Evolutionary conservation across 1,140 invertebrate genomes (phyloP), one percentile per base, ranked within the genome.

Genomic region (Limonius californicus): DNA sequence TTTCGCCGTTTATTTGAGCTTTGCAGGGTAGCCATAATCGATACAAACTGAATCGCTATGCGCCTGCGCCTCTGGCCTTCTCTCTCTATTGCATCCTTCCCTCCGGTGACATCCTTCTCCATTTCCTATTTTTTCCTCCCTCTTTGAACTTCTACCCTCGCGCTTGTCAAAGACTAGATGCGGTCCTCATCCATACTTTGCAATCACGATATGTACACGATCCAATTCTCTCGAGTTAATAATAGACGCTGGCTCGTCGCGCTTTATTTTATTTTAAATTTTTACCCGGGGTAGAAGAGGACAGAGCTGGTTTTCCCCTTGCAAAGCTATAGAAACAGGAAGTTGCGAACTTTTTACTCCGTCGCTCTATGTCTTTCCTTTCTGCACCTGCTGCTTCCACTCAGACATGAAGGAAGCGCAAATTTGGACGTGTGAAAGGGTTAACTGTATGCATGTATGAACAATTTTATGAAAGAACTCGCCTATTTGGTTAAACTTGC

Each of bases 91-190:
- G 2, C n/a, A 12, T 12, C 7, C n/a, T 39, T 12, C 8, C n/a
- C n/a, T 9, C 3, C n/a, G 2, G n/a, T 12, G 2, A 14, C n/a
- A 39, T 39, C 35, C 35, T 39, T 39, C 2, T 39, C 35, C n/a
- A 39, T 39, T 39, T 39, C 35, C 35, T 39, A 39, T 39, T 43
- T 59, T 59, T 59, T 42, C 32, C 18, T 57, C 57, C 57, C 42
- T 32, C 57, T 59, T 59, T 59, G 57, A 59, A 59, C 35, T 59
- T 59, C 35, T 42, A 30, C 39, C 32, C 57, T 19, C 35, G 14
- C 57, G 35, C 32, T 59, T 42, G 20, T 59, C 57, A 59, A 59
- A 59, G 57, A 59, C 57, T 16, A 19, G 20, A 50, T 21, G 15
- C 50, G 50, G 50, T 21, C 50, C 50, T 54, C 50, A 54, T 54